Conservation (phyloP, 2,888 invertebrate species). For the Ephialtes manifestator region DNA sequence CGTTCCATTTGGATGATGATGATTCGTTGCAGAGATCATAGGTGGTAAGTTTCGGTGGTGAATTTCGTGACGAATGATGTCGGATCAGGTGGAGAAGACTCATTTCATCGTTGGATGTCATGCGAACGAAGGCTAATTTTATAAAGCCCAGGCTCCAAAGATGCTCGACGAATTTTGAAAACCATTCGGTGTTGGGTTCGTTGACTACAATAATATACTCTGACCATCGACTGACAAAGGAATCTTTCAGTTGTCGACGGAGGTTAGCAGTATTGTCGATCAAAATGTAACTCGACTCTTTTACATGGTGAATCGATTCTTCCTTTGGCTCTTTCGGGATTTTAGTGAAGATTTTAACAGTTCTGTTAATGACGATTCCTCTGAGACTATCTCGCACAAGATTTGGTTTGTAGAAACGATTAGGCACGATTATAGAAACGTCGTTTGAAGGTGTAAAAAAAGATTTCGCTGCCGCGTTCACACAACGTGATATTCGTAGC, state of each 20-base stretch:
- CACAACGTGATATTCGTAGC: background rate
- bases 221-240: background rate
- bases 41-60: background rate
- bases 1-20: background rate
- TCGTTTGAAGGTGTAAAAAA: constrained; percentile 33
- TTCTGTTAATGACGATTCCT: background rate
- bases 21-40: background rate
- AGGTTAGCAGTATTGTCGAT: background rate
- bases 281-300: constrained; percentile 25
- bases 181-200: constrained; percentile 7
- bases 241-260: background rate
- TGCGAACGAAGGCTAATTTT: constrained; percentile 10
- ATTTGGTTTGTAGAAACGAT: background rate
- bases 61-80: background rate
- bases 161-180: constrained; percentile 6
- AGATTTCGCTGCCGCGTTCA: background rate
- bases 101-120: background rate
- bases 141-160: constrained; percentile 9
- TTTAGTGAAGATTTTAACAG: constrained; percentile 8
- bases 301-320: background rate
- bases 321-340: background rate
- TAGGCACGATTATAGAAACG: constrained; percentile 7
- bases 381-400: background rate
- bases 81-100: background rate
- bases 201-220: constrained; percentile 32